phyloP scores from a whole-genome alignment of 2,888 invertebrate genomes.

The Serripes groenlandicus region DNA sequence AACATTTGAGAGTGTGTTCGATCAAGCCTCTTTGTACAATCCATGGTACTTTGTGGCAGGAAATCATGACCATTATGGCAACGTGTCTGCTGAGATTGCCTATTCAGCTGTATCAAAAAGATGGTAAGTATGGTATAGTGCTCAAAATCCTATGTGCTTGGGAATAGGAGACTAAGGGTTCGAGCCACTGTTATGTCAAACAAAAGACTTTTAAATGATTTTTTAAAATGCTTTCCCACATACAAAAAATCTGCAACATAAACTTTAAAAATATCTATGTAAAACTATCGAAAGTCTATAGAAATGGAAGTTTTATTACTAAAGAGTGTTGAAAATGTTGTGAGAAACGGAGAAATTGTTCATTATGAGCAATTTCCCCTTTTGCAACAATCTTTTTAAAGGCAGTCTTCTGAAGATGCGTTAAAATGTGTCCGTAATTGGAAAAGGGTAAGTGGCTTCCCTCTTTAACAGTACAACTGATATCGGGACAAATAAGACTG shows the following conservation, averaged over 20 bases:
- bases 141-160: too few species aligned
- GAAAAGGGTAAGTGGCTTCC: neutral
- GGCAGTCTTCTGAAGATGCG: neutral
- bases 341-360: neutral
- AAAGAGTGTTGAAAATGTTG: neutral
- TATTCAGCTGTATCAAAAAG: slow-evolving; percentile 84
- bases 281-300: too few species aligned
- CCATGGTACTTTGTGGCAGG: slow-evolving; percentile 88
- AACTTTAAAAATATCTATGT: too few species aligned
- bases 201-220: too few species aligned
- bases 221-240: too few species aligned
- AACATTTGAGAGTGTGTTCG: slow-evolving; percentile 87
- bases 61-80: slow-evolving; percentile 88
- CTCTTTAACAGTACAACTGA: too few species aligned
- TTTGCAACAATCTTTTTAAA: neutral
- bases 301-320: neutral
- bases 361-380: neutral
- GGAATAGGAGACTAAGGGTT: too few species aligned
- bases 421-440: neutral
- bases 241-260: too few species aligned
- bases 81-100: slow-evolving; percentile 87
- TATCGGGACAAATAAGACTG: too few species aligned
- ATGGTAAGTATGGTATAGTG: slow-evolving; percentile 82
- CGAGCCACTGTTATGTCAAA: too few species aligned
- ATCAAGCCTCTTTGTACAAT: slow-evolving; percentile 75